Conservation (phyloP, 2,888 invertebrate genomes). For the Pristionchus maxplancki region DNA sequence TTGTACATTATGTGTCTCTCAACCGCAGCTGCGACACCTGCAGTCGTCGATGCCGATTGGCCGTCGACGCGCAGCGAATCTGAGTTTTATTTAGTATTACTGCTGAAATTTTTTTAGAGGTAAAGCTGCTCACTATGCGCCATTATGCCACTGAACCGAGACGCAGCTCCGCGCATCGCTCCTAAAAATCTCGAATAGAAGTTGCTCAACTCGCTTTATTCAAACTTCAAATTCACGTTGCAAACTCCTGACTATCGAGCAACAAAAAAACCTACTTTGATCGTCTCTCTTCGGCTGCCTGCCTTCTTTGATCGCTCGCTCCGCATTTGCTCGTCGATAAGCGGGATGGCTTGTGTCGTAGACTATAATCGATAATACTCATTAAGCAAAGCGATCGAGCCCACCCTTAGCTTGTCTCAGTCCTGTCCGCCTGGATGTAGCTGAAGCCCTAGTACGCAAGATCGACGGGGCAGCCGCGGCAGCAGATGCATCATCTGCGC, state of each 20-base stretch:
- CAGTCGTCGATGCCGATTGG: background rate
- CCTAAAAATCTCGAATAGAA: too few species aligned
- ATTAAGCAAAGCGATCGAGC: too few species aligned
- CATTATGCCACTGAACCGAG: background rate
- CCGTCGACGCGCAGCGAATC: background rate
- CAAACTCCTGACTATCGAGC: background rate
- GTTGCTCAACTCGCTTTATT: background rate
- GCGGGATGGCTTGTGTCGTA: constrained; percentile 12
- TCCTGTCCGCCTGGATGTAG: background rate
- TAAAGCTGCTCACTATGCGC: constrained; percentile 35
- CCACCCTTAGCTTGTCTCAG: background rate
- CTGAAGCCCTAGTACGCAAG: background rate
- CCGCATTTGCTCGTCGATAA: constrained; percentile 9
- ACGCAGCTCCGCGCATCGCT: constrained; percentile 17
- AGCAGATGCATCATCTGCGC: background rate
- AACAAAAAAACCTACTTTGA: background rate
- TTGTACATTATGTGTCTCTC: background rate
- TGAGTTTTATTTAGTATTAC: background rate
- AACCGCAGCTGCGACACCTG: background rate
- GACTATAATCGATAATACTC: background rate
- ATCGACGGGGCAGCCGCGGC: background rate
- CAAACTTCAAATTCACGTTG: background rate
- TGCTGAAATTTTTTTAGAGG: too few species aligned
- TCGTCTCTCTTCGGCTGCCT: background rate
- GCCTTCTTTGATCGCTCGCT: background rate